Conservation (phyloP, 2,888 invertebrate genomes). For the Melanostoma mellinum region DNA sequence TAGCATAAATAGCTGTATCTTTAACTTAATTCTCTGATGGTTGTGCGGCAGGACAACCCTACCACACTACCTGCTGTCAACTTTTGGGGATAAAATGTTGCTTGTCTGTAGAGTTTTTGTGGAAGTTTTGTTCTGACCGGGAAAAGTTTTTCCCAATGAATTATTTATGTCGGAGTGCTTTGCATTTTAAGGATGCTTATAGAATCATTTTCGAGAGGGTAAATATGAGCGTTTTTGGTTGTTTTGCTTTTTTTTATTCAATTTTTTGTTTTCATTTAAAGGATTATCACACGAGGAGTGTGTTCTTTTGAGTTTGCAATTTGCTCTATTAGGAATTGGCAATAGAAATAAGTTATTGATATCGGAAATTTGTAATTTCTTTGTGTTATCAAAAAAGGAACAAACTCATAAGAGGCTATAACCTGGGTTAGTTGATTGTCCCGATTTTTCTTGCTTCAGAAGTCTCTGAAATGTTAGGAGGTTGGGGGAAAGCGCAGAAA, state of each 20-base stretch:
- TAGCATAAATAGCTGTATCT: not conserved
- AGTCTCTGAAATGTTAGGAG: too few relatives aligned
- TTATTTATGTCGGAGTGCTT: slow-evolving; percentile 6
- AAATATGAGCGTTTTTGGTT: not conserved
- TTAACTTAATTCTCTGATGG: not conserved
- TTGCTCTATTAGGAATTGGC: too few relatives aligned
- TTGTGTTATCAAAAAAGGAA: too few relatives aligned
- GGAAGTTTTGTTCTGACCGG: not conserved
- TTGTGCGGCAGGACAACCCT: not conserved
- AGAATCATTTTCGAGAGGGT: not conserved
- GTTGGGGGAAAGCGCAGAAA: too few relatives aligned
- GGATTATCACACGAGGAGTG: too few relatives aligned
- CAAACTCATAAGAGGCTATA: too few relatives aligned
- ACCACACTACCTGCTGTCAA: not conserved
- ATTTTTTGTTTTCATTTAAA: not conserved
- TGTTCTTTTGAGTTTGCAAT: too few relatives aligned
- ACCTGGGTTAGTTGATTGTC: too few relatives aligned
- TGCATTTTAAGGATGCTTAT: slow-evolving; percentile 2
- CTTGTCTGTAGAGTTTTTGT: slow-evolving; percentile 3
- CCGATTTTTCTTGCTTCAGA: too few relatives aligned
- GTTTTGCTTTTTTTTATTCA: not conserved
- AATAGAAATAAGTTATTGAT: too few relatives aligned
- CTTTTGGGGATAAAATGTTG: slow-evolving; percentile 12
- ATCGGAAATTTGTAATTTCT: too few relatives aligned
- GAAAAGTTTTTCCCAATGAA: slow-evolving; percentile 17